Base-by-base conservation (phyloP, 2,113 vertebrate genomes). In the Andinoacara biseriatus region DNA sequence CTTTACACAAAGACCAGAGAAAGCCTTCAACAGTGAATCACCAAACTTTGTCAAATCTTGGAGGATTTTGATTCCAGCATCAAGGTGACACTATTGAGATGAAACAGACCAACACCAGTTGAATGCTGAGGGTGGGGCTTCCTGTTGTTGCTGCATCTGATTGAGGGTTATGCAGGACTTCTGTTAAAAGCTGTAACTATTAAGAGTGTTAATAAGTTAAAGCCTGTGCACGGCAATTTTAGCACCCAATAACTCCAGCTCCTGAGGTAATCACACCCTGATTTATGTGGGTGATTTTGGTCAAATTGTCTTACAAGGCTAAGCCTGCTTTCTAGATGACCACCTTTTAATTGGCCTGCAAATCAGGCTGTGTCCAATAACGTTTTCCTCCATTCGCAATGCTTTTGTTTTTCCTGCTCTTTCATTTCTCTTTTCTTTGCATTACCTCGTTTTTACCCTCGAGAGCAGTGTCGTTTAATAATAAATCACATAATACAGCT, bases 181-280 rank as follows among this genome's bases (percentile, higher is more conserved):
- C 57, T 89, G 69, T 84, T 93, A 61, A 59, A 82, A 84, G 69
- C 87, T 93, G 84, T 85, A 46, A 54, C 67, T 33, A 54, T 89
- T 87, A 74, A 60, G 65, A 77, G 81, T 80, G 82, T 90, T 89
- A 93, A 89, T 92, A 83, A 54, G 26, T 82, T 87, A 69, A 84
- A 86, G 76, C 56, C 38, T 43, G 76, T 69, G 74, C 63, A 9
- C 79, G 59, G 74, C 72, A 61, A 60, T 5, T 31, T 92, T 84
- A 87, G 80, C 87, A 90, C 89, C 87, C 86, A 87, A 86, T 88
- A 89, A 86, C 65, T 87, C 56, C 59, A 63, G 77, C 83, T 86
- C 86, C 84, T 81, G 49, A 81, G 84, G 84, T 90, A 82, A 93
- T 89, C 87, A 84, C 65, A 57, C 56, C 58, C 78, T 86, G 83